Evolutionary conservation across 2,888 invertebrate genomes (phyloP).

Genomic region (Parnassius glacialis): DNA sequence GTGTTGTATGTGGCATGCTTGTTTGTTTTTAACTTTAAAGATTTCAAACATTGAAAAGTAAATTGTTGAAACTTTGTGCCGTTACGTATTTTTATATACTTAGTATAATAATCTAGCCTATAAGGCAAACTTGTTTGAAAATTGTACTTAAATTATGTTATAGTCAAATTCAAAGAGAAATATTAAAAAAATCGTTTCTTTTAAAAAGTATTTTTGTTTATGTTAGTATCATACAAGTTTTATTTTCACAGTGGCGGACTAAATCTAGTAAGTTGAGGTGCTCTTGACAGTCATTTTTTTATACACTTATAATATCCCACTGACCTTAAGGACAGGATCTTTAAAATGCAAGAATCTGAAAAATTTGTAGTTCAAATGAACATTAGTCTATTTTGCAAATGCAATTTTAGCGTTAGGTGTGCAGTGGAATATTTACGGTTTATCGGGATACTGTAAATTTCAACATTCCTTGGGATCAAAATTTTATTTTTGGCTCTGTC

Average conservation of each 20-base stretch:
- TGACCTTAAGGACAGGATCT: slow-evolving; percentile 29
- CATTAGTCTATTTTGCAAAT: slow-evolving; percentile 58
- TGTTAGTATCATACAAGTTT: background rate
- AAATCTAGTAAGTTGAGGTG: no score
- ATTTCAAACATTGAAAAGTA: background rate
- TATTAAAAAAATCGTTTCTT: background rate
- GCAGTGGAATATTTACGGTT: slow-evolving; percentile 52
- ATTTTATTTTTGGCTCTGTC: slow-evolving; percentile 50
- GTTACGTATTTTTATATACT: slow-evolving; percentile 9
- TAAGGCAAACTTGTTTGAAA: slow-evolving; percentile 17
- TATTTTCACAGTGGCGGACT: no score
- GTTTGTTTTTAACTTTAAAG: background rate
- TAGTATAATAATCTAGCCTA: slow-evolving; percentile 14
- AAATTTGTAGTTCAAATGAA: slow-evolving; percentile 61
- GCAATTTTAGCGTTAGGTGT: slow-evolving; percentile 57
- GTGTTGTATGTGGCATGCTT: background rate
- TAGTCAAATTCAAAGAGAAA: slow-evolving; percentile 8
- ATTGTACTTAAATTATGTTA: slow-evolving; percentile 20
- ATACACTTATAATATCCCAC: background rate
- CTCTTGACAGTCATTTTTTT: background rate
- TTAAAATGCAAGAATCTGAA: slow-evolving; percentile 55
- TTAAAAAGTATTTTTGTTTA: background rate
- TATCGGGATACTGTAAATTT: slow-evolving; percentile 63
- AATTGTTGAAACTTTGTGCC: slow-evolving; percentile 5
- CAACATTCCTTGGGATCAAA: slow-evolving; percentile 73